phyloP scores from a whole-genome alignment of 2,113 vertebrate species.

The Rhinoderma darwinii region DNA sequence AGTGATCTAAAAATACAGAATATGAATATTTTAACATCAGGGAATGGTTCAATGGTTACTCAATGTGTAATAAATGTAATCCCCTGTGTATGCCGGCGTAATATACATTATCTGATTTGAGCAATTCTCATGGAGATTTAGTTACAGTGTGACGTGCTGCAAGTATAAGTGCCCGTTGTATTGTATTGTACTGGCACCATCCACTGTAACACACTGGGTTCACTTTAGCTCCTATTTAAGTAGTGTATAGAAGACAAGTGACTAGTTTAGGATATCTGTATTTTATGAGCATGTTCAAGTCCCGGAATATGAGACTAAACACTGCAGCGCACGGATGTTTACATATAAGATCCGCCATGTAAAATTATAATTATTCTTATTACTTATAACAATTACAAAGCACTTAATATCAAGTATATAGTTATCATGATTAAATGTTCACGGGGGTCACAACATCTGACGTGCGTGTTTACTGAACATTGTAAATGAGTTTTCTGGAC shows the following conservation, averaged over 20 bases:
- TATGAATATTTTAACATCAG: not conserved
- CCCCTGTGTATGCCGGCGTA: not conserved
- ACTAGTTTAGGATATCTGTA: not conserved
- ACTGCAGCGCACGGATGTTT: not conserved
- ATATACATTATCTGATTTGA: not conserved
- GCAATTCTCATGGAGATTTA: slow-evolving; percentile 7
- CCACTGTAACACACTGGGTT: slow-evolving; percentile 9
- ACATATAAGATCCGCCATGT: not conserved
- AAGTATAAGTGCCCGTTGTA: not conserved
- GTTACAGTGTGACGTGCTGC: not conserved
- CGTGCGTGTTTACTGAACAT: not conserved
- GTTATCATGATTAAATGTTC: not conserved
- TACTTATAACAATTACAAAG: not conserved
- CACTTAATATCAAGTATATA: not conserved
- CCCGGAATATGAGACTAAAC: slow-evolving; percentile 13
- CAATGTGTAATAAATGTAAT: not conserved
- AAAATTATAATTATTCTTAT: not conserved
- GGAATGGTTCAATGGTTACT: not conserved
- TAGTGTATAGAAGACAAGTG: not conserved
- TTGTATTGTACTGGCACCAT: slow-evolving; percentile 39
- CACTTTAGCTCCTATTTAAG: not conserved
- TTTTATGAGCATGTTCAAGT: not conserved
- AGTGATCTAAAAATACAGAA: not conserved
- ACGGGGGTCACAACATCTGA: not conserved
- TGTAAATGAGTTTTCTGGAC: not conserved